phyloP scores from a whole-genome alignment of 2,888 invertebrate species.

The Rhopalosiphum nymphaeae region DNA sequence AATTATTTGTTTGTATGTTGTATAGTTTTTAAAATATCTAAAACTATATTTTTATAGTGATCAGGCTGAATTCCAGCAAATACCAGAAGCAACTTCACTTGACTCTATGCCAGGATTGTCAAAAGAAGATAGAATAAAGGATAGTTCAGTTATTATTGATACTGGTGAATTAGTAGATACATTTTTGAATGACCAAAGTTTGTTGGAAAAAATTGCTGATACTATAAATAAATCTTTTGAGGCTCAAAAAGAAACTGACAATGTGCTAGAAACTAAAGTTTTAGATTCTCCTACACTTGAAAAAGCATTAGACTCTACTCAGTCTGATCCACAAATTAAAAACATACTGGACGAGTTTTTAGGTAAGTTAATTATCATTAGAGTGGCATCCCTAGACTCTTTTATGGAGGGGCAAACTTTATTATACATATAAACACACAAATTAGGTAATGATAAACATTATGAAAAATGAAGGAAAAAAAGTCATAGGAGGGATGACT shows the following conservation, averaged over 20 bases:
- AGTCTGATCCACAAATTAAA: slow-evolving; percentile 57
- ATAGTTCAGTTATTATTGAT: slow-evolving; percentile 53
- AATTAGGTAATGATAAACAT: no score
- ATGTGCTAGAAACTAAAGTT: neutral
- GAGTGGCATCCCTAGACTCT: no score
- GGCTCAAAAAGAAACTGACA: slow-evolving; percentile 20
- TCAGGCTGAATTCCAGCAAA: slow-evolving; percentile 11
- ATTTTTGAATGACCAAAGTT: slow-evolving; percentile 54
- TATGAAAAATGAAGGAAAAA: no score
- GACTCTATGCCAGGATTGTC: slow-evolving; percentile 60
- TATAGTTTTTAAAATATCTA: neutral
- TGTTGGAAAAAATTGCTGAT: slow-evolving; percentile 62
- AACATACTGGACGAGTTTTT: slow-evolving; percentile 62
- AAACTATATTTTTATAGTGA: slow-evolving; percentile 32
- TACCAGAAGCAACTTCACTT: slow-evolving; percentile 55
- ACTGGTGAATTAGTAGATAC: slow-evolving; percentile 62
- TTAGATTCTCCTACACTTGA: slow-evolving; percentile 57
- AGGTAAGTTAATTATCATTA: slow-evolving; percentile 16
- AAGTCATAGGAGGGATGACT: no score
- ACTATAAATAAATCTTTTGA: slow-evolving; percentile 59
- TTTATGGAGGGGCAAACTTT: no score
- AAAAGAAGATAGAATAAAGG: slow-evolving; percentile 37
- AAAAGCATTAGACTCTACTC: slow-evolving; percentile 63
- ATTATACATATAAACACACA: no score
- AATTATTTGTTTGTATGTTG: neutral